Evolutionary conservation across 2,113 vertebrate species (phyloP), one percentile per base, ranked within the genome.

Genomic region (Amphilophus citrinellus): DNA sequence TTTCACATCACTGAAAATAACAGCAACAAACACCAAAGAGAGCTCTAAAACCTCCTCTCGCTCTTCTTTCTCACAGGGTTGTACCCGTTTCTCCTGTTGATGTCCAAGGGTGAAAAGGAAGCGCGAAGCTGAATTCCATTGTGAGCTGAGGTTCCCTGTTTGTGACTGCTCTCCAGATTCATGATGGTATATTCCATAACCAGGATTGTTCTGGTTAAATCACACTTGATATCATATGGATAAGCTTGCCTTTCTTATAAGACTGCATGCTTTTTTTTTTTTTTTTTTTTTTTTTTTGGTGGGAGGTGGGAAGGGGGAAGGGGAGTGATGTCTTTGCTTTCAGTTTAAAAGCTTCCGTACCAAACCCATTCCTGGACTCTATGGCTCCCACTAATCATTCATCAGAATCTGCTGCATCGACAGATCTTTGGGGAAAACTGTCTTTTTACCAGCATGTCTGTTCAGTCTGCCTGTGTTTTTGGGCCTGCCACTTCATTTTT

Each of bases 171-270:
- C 76, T 82, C 77, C 81, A 63, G 78, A 86, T 73, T 60, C 32
- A 62, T 20, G 10, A 63, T 65, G 82, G 76, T 84, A 80, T 47
- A 61, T 53, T 32, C 22, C 39, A 61, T 37, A 53, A 65, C 37
- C 24, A 13, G 27, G 30, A 77, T 18, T 56, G 65, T 30, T 86
- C 80, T 61, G 84, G 79, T 90, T 62, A 8, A 83, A 83, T 89
- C 58, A 76, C 15, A 39, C 76, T 82, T 86, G 89, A 91, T 86
- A 78, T 83, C 37, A 6, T 83, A 56, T 84, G 91, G 91, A 93
- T 85, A 77, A 77, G 84, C 78, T 91, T 90, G 85, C 91, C 90
- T 95, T 94, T 91, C 84, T 82, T 87, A 42, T 80, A 75, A 89
- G 87, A 92, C 90, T 93, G 84, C 80, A 20, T 88, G 73, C 84